Evolutionary conservation across 2,888 invertebrate species (phyloP), one percentile per base, ranked within the genome.

Genomic region (Microplitis deprimator): DNA sequence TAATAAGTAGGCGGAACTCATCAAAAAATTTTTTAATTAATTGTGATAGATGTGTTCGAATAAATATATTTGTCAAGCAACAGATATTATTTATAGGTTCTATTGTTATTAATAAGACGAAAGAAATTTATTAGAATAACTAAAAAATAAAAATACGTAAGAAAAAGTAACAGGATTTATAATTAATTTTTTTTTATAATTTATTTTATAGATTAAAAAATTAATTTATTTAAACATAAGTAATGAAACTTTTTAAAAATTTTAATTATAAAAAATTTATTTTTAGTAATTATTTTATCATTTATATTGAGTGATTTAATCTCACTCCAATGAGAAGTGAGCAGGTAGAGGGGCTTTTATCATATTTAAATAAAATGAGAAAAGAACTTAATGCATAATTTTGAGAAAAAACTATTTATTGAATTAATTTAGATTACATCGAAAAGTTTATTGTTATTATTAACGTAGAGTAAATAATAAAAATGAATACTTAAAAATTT

Each of bases 101-200:
- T 86, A 83, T 79, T 83, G 77, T 85, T 84, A 85, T 83, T 86
- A 83, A 80, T 86, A 85, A 84, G 82, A 80, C 81, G 83, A 80
- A 84, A 83, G 82, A 85, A 83, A 82, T 84, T 86, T 85, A 78
- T 86, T 83, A 85, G 81, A 79, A 72, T 83, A 80, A 79, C 78
- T 80, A 81, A 77, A 81, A 77, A 79, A 80, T 72, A 76, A 76
- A 59, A 76, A 83, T 79, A 83, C 84, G 86, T 86, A 82, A 86
- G 85, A 85, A 85, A 80, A 1, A 75, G 76, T 76, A 68, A 80
- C 40, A 50, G 16, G 20, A 20, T 20, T 20, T 20, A 20, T 20
- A 20, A 20, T 20, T 20, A 20, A 20, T 20, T 20, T 20, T 20
- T 20, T 20, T 20, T 10, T 10, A 50, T 50, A 7, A 7, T 10